Conservation (phyloP, 2,113 vertebrate species). For the Porphyrio hochstetteri region DNA sequence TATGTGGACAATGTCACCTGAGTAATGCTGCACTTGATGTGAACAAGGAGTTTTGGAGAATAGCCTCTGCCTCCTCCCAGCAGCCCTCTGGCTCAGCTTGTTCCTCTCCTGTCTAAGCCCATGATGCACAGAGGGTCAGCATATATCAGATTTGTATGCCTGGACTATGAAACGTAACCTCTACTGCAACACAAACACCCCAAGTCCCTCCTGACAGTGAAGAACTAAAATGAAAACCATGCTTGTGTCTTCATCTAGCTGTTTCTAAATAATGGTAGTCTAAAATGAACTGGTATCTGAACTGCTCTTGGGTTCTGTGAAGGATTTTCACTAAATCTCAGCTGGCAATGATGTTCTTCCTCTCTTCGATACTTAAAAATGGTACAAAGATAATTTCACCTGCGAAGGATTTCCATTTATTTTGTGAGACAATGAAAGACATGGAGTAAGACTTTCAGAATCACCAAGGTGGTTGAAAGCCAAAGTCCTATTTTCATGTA, state of each 20-base stretch:
- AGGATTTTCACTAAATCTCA: background rate
- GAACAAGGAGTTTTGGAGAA: background rate
- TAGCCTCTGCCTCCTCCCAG: background rate
- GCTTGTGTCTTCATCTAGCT: background rate
- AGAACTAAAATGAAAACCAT: background rate
- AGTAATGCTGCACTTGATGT: background rate
- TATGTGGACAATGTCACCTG: fast-evolving
- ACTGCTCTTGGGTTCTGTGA: background rate
- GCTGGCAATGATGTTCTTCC: background rate
- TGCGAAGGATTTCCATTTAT: background rate
- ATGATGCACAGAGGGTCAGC: fast-evolving
- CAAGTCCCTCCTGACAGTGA: background rate
- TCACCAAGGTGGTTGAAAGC: slow-evolving; percentile 6
- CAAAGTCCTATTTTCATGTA: background rate
- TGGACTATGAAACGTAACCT: background rate
- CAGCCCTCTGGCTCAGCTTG: background rate
- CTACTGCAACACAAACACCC: background rate
- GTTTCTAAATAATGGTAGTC: background rate
- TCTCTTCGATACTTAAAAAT: background rate
- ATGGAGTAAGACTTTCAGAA: background rate
- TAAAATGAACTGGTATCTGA: background rate
- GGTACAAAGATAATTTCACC: background rate
- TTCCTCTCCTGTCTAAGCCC: background rate
- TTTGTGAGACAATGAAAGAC: background rate
- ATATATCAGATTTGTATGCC: background rate